phyloP scores from a whole-genome alignment of 2,888 invertebrate species.

The Idaea biselata region DNA sequence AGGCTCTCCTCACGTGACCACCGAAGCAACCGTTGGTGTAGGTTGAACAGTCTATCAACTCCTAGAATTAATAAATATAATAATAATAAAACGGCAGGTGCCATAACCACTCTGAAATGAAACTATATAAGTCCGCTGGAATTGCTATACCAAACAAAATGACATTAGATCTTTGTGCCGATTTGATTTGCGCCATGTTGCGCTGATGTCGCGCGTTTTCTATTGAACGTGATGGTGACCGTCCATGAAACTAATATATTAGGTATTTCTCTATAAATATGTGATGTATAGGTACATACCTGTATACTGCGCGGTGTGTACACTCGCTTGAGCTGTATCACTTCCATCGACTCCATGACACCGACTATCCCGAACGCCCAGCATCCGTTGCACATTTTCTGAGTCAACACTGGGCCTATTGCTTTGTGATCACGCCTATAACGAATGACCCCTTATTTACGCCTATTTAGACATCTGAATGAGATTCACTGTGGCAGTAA shows the following conservation, averaged over 20 bases:
- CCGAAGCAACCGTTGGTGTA: constrained; percentile 11
- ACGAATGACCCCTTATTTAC: constrained; percentile 3
- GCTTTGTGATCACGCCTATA: constrained; percentile 80
- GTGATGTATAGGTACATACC: too few species aligned
- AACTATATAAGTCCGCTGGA: too few species aligned
- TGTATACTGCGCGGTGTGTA: constrained; percentile 85
- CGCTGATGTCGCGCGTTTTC: too few species aligned
- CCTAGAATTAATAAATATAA: constrained; percentile 26
- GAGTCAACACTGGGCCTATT: constrained; percentile 83
- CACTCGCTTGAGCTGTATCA: constrained; percentile 55
- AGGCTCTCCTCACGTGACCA: constrained; percentile 21
- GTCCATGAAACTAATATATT: too few species aligned
- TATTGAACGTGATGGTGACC: too few species aligned
- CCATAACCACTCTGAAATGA: too few species aligned
- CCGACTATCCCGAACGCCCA: constrained; percentile 89
- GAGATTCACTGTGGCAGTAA: too few species aligned
- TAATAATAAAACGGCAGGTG: background rate
- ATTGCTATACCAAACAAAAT: too few species aligned
- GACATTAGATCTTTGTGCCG: too few species aligned
- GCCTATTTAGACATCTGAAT: too few species aligned
- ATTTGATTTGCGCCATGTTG: too few species aligned
- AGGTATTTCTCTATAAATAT: too few species aligned
- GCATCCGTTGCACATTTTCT: constrained; percentile 86
- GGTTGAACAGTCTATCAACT: constrained; percentile 39
- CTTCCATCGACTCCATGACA: constrained; percentile 85